These are phyloP conservation scores for Synanthedon myopaeformis DNA, from an alignment of 2,888 invertebrate genomes.

Conservation along the genomic window DNA sequence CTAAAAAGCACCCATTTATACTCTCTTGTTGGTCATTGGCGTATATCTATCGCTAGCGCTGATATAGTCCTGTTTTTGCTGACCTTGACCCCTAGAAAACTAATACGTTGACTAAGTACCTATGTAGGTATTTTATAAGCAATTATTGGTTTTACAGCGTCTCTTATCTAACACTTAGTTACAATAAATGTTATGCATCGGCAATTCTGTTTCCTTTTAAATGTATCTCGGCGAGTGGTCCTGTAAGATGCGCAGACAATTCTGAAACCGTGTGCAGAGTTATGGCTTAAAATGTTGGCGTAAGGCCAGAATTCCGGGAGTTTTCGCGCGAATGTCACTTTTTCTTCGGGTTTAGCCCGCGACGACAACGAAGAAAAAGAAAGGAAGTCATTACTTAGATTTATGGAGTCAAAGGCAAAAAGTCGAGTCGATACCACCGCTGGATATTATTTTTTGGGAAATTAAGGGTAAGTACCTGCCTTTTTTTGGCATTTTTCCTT, in stretches of 20 bases:
- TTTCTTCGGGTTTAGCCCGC: constrained; percentile 38
- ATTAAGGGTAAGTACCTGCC: not conserved
- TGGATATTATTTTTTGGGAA: not conserved
- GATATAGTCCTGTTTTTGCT: not conserved
- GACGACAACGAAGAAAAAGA: constrained; percentile 28
- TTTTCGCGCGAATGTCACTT: constrained; percentile 44
- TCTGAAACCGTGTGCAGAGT: constrained; percentile 5
- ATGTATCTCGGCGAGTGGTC: not conserved
- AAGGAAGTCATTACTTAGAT: constrained; percentile 61
- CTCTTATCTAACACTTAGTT: too few relatives aligned
- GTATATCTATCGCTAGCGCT: not conserved
- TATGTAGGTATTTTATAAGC: too few relatives aligned
- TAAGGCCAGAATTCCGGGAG: constrained; percentile 33
- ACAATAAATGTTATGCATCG: too few relatives aligned
- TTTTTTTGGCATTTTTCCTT: not conserved
- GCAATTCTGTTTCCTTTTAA: too few relatives aligned
- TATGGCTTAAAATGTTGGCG: constrained; percentile 27
- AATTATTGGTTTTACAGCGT: too few relatives aligned
- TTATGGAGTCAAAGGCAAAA: constrained; percentile 42
- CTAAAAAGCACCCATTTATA: too few relatives aligned
- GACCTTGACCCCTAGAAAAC: not conserved
- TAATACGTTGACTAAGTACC: too few relatives aligned
- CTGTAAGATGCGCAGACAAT: constrained; percentile 26
- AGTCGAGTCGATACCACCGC: constrained; percentile 8
- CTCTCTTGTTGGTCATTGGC: too few relatives aligned